Evolutionary conservation across 2,113 vertebrate genomes (phyloP), one percentile per base, ranked within the genome.

Genomic region (Urocolius indicus): DNA sequence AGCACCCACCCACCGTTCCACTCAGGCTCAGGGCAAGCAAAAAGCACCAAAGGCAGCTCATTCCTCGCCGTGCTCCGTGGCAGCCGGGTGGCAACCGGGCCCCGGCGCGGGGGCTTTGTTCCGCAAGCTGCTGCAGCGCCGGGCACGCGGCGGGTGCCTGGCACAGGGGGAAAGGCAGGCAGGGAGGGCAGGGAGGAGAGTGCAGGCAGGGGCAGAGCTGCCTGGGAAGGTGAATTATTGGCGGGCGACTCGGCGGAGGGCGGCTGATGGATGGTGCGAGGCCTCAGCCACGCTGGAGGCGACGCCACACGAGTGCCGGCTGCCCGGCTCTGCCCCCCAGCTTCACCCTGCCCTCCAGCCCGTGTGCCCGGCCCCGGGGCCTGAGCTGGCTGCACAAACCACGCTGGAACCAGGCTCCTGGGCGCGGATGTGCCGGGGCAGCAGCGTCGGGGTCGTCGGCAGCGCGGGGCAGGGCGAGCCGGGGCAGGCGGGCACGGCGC

Each of bases 61-160:
- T 38, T 80, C 75, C 72, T 24, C 2, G 6, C 4, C 13, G n/a
- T 16, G 7, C 81, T 87, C 38, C 66, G 8, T 46, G 85, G 45
- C 4, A 48, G 51, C 34, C 4, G 5, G 62, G 79, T 68, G 78
- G 49, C 3, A 46, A 55, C 61, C 6, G 80, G 45, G 81, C 58
- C 66, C 63, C 8, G 41, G 49, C 51, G 23, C 41, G 66, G 34
- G n/a, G 83, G 89, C 93, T 94, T 95, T 91, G 95, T 90, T 88
- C 61, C 6, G 76, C 5, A 13, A 58, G 22, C 65, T 62, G 78
- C 79, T 7, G 55, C 49, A 22, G 77, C 1, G 1, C 51, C 1
- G 88, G 87, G 81, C 84, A 72, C 0, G 5, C 7, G 2, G 49
- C 5, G n/a, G 68, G 46, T 77, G 52, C 19, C 68, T 0, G 2